phyloP scores from a whole-genome alignment of 2,113 vertebrate species.

The Trichomycterus rosablanca region DNA sequence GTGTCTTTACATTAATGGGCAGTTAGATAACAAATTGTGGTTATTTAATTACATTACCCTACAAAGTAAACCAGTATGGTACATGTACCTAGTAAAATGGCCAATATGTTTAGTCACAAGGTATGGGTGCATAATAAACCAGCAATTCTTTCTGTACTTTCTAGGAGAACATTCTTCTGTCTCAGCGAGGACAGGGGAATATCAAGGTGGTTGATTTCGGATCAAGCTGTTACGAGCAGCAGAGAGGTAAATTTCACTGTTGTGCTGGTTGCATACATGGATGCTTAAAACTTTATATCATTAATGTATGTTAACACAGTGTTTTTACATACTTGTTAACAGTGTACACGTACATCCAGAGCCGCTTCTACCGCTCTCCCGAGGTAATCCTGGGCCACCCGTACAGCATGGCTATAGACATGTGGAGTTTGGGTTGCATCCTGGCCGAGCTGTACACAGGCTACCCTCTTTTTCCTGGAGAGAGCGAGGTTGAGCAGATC shows the following conservation, averaged over 20 bases:
- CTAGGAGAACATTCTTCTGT: constrained; percentile 88
- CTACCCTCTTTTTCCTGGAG: constrained; percentile 84
- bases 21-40: too few species aligned
- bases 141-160: too few species aligned
- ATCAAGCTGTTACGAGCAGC: constrained; percentile 90
- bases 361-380: constrained; percentile 89
- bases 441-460: constrained; percentile 85
- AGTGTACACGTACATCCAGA: constrained; percentile 95
- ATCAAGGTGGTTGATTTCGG: constrained; percentile 97
- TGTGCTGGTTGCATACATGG: too few species aligned
- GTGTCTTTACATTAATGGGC: too few species aligned
- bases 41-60: too few species aligned
- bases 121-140: too few species aligned
- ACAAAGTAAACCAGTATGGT: too few species aligned
- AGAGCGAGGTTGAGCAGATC: constrained; percentile 89
- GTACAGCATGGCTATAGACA: constrained; percentile 91
- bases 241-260: constrained; percentile 72
- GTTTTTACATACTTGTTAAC: neutral
- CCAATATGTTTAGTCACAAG: too few species aligned
- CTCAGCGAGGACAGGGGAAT: constrained; percentile 81
- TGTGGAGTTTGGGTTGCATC: constrained; percentile 97
- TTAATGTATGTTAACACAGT: neutral
- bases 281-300: neutral
- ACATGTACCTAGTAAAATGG: too few species aligned
- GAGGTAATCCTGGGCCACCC: constrained; percentile 91